Base-by-base conservation (phyloP, 2,888 invertebrate genomes). In the Cyaniris semiargus region DNA sequence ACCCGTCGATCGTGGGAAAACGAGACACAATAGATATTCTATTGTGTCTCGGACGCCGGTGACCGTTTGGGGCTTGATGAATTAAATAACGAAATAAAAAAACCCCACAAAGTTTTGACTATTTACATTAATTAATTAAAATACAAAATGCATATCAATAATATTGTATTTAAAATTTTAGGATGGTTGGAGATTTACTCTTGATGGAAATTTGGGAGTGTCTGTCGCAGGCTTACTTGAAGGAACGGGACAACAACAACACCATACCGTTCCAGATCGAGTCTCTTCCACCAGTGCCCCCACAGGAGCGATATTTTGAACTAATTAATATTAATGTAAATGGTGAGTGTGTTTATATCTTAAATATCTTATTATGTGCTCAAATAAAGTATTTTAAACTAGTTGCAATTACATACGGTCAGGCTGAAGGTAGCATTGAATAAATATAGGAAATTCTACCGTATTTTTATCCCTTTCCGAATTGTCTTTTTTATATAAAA, bases 171-270 rank as follows among this genome's bases (percentile, higher is more conserved):
- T 27, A 74, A 60, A 31, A 76, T 70, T 78, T 15, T 66, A 93
- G 94, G 76, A 87, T 94, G 70, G 89, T 95, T 76, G 92, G 94
- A 23, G 95, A 96, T 75, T 86, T 96, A 76, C 87, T 96, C 71
- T 86, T 96, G 7, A 90, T 95, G 85, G 96, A 96, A 86, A 93
- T 95, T 71, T 96, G 96, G 96, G 94, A 95, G 83, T 90, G 88
- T 79, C 81, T 94, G 79, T 86, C 92, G 7, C 85, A 91, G 81
- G 89, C 89, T 89, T 80, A 85, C 82, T 2, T 53, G n/a, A 74
- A 74, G 23, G 74, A 74, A 74, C 23, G 48, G 15, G 27, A 27
- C 27, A 48, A 72, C 72, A 72, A 79, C 18, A 79, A 78, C 76
- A 82, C 80, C 10, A 79, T 91, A 13, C 83, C 86, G 81, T 88